Evolutionary conservation across 2,113 vertebrate genomes (phyloP).

Genomic region (Beaufortia kweichowensis): DNA sequence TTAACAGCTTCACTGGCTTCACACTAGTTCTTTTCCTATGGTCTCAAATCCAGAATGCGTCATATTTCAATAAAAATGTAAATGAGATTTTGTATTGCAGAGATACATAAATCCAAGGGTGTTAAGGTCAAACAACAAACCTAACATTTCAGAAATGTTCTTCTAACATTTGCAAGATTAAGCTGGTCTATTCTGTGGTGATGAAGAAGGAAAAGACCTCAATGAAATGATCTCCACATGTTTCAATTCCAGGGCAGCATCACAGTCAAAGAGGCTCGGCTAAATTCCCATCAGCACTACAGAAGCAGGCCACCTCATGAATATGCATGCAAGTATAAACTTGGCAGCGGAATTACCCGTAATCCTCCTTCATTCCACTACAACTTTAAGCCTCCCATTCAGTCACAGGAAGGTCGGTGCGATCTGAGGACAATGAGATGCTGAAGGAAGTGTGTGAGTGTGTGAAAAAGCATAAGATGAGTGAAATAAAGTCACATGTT

Average conservation of each 20-base stretch:
- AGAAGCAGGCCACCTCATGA: slow-evolving; percentile 12
- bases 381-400: slow-evolving; percentile 14
- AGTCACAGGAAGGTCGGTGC: not conserved
- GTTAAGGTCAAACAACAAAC: not conserved
- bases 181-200: not conserved
- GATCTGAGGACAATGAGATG: slow-evolving; percentile 1
- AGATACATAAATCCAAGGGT: not conserved
- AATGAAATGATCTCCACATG: slow-evolving; percentile 31
- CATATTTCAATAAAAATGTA: not conserved
- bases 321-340: slow-evolving; percentile 11
- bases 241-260: slow-evolving; percentile 3
- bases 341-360: slow-evolving; percentile 15
- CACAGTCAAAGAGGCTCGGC: slow-evolving; percentile 11
- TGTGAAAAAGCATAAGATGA: not conserved
- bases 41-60: not conserved
- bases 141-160: not conserved
- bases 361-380: not conserved
- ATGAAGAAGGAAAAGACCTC: slow-evolving; percentile 1
- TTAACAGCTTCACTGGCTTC: too few species aligned
- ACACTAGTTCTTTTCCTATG: not conserved
- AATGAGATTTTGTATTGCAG: not conserved
- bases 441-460: slow-evolving; percentile 1
- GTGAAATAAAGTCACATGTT: not conserved
- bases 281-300: slow-evolving; percentile 3
- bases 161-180: not conserved